phyloP scores from a whole-genome alignment of 1,140 invertebrate species.

The Zaprionus taronus region DNA sequence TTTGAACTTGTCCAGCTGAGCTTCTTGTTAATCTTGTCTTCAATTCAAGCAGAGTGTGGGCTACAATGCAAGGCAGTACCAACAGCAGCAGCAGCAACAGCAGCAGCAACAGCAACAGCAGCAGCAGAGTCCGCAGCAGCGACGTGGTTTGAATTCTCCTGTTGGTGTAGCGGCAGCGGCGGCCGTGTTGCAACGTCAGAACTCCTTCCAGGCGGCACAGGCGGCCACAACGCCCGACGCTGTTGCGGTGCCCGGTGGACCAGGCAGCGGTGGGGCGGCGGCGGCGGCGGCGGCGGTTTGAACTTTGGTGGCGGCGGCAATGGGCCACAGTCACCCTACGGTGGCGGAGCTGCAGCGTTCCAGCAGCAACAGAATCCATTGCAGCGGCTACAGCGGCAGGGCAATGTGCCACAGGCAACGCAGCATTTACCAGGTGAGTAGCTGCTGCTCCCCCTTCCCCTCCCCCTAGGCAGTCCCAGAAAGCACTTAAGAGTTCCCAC shows the following conservation, averaged over 20 bases:
- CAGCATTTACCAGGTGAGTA: conserved; percentile 88
- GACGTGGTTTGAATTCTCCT: conserved; percentile 86
- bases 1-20: not conserved
- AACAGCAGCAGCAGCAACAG: conserved; percentile 61
- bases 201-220: conserved; percentile 80
- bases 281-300: not conserved
- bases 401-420: conserved; percentile 88
- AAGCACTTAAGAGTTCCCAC: not conserved
- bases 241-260: conserved; percentile 43
- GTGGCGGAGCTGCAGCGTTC: conserved; percentile 50
- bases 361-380: conserved; percentile 80
- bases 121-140: conserved; percentile 63
- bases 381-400: conserved; percentile 87
- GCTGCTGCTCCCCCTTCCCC: not conserved
- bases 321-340: conserved; percentile 85
- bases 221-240: conserved; percentile 72
- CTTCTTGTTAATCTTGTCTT: conserved; percentile 42
- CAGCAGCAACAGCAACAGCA: conserved; percentile 70
- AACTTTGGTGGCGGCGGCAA: conserved; percentile 58
- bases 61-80: conserved; percentile 75
- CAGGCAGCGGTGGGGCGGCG: not conserved
- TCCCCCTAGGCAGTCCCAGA: not conserved
- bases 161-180: conserved; percentile 38
- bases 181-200: conserved; percentile 71
- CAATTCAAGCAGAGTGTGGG: conserved; percentile 62